These are phyloP conservation scores for Tenthredo notha DNA, from an alignment of 2,888 invertebrate species.

Conservation along the genomic window DNA sequence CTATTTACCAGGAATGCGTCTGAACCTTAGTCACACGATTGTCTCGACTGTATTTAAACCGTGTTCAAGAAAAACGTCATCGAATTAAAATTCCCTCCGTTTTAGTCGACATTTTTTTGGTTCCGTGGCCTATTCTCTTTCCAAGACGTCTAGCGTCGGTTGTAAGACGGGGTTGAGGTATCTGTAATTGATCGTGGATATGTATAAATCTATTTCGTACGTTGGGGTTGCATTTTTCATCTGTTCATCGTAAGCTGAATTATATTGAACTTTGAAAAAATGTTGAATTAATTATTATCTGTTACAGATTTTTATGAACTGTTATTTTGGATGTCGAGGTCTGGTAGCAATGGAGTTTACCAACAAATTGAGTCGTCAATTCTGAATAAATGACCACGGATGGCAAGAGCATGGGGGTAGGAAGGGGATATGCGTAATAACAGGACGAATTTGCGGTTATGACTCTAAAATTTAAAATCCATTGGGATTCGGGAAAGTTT, in stretches of 20 bases:
- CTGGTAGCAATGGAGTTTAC: not conserved
- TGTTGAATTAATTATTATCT: not conserved
- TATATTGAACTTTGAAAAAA: not conserved
- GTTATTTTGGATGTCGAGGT: not conserved
- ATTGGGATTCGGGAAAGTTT: slow-evolving; percentile 12
- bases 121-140: slow-evolving; percentile 31
- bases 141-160: not conserved
- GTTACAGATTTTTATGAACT: not conserved
- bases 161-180: not conserved
- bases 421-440: not conserved
- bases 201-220: slow-evolving; percentile 67
- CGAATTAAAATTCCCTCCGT: slow-evolving; percentile 68
- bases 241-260: not conserved
- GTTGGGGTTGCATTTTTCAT: not conserved
- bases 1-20: slow-evolving; percentile 29
- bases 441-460: slow-evolving; percentile 1
- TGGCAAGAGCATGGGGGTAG: not conserved
- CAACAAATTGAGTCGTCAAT: not conserved
- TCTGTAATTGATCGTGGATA: slow-evolving; percentile 75
- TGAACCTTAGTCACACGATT: slow-evolving; percentile 1
- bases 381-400: slow-evolving; percentile 21
- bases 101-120: slow-evolving; percentile 45
- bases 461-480: slow-evolving; percentile 13
- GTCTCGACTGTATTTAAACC: not conserved
- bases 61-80: slow-evolving; percentile 27